These are phyloP conservation scores for Passer montanus DNA, from an alignment of 2,113 vertebrate species.

Conservation along the genomic window DNA sequence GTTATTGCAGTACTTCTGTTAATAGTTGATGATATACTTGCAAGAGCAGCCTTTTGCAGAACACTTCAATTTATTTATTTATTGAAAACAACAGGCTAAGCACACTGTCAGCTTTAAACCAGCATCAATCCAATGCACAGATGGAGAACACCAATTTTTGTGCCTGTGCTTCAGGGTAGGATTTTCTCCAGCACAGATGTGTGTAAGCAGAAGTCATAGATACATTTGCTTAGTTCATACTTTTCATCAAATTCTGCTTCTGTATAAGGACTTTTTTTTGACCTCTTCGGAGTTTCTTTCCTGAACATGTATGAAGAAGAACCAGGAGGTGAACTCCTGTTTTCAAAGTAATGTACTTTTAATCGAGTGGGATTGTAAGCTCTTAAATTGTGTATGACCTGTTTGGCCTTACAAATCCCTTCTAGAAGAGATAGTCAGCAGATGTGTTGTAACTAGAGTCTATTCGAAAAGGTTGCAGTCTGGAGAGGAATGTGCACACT, in stretches of 20 bases:
- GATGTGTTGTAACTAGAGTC: constrained; percentile 25
- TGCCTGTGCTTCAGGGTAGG: background rate
- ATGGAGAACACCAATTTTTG: background rate
- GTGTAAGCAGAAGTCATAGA: background rate
- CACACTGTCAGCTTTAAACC: background rate
- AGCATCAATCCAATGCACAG: background rate
- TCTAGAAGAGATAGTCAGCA: constrained; percentile 53
- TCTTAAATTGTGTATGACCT: constrained; percentile 57
- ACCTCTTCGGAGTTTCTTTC: background rate
- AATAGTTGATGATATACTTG: background rate
- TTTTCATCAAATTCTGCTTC: background rate
- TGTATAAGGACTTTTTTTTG: background rate
- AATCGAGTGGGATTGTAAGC: background rate
- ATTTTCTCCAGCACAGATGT: background rate
- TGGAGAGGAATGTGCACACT: background rate
- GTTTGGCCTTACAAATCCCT: constrained; percentile 41
- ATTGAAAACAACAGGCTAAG: background rate
- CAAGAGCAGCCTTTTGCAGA: background rate
- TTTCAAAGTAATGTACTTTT: constrained; percentile 24
- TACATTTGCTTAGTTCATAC: background rate
- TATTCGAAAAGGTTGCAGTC: constrained; percentile 33
- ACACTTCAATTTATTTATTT: fast-evolving
- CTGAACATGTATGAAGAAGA: background rate
- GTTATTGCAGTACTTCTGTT: background rate
- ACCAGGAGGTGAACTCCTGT: background rate